phyloP scores from a whole-genome alignment of 1,140 invertebrate species.

The Drosophila ironensis region DNA sequence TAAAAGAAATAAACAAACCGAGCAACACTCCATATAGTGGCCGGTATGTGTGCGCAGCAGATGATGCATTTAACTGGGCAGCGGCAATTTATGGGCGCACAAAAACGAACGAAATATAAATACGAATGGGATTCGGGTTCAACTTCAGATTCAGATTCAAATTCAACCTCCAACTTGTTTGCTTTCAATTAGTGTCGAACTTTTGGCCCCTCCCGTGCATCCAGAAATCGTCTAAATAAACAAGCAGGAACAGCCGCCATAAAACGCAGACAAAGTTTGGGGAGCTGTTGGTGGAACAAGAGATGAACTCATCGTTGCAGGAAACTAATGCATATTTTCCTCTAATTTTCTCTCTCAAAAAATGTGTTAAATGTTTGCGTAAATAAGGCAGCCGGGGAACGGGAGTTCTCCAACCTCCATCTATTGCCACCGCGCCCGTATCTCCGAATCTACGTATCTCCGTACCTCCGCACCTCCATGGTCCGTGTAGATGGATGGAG shows the following conservation, averaged over 20 bases:
- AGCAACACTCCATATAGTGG: slow-evolving; percentile 28
- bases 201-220: slow-evolving; percentile 34
- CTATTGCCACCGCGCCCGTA: too few species aligned
- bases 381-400: slow-evolving; percentile 51
- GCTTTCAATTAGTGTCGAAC: slow-evolving; percentile 72
- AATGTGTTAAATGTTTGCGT: slow-evolving; percentile 79
- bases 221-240: slow-evolving; percentile 72
- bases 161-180: slow-evolving; percentile 52
- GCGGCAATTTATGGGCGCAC: slow-evolving; percentile 54
- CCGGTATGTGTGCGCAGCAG: slow-evolving; percentile 33
- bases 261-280: slow-evolving; percentile 41
- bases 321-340: slow-evolving; percentile 65
- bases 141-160: slow-evolving; percentile 16
- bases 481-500: too few species aligned
- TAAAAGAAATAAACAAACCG: slow-evolving; percentile 71
- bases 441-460: too few species aligned
- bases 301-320: slow-evolving; percentile 47
- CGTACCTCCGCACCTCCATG: too few species aligned
- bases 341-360: slow-evolving; percentile 59
- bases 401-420: too few species aligned
- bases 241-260: slow-evolving; percentile 44
- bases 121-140: too few species aligned
- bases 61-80: slow-evolving; percentile 67
- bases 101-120: slow-evolving; percentile 36
- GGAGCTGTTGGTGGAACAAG: slow-evolving; percentile 10